Conservation (phyloP, 2,888 invertebrate species). For the Idaea biselata region DNA sequence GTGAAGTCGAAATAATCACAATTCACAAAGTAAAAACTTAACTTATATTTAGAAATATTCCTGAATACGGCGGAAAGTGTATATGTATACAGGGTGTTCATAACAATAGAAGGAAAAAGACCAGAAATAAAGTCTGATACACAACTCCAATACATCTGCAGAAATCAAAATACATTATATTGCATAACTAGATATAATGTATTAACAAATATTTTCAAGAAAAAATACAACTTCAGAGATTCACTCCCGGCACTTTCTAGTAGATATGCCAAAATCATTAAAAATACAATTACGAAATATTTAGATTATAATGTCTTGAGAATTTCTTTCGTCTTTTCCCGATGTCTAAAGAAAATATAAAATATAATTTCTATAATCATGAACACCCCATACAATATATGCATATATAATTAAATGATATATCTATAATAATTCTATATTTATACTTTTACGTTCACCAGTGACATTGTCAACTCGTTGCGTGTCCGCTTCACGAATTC, state of each 20-base stretch:
- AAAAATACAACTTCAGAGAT: too few species aligned
- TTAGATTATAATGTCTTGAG: too few species aligned
- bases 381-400: background rate
- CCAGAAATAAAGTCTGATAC: background rate
- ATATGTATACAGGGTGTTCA: background rate
- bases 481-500: conserved; percentile 53
- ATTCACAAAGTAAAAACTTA: background rate
- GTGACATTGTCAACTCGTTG: conserved; percentile 15
- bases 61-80: background rate
- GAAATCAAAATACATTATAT: too few species aligned
- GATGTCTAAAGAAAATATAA: too few species aligned
- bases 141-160: too few species aligned
- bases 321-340: too few species aligned
- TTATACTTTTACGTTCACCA: conserved; percentile 16
- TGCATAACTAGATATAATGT: too few species aligned
- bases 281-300: too few species aligned
- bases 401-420: background rate
- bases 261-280: too few species aligned
- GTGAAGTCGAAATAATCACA: background rate
- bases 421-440: conserved; percentile 4
- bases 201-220: too few species aligned
- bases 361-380: too few species aligned
- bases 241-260: too few species aligned
- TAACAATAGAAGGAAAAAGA: background rate
- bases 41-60: background rate